Percentiles rank a stretch among this genome's conserved stretches.
Evolutionary conservation across 2,113 vertebrate genomes (phyloP).

Genomic region (Raja brachyura): DNA sequence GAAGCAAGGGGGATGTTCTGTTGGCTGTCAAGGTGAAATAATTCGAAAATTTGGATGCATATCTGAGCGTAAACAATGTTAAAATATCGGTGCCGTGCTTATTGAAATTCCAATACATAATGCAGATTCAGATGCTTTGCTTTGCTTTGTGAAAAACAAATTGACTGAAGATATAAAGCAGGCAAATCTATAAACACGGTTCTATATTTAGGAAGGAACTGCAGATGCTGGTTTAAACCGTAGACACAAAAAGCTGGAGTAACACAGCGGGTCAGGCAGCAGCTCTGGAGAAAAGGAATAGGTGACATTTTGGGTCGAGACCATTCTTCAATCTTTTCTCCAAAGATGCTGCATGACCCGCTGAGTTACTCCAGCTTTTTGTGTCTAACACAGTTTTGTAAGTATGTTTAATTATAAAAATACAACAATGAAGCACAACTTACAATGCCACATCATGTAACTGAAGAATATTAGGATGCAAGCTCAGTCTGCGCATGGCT

Average conservation of each 20-base stretch:
- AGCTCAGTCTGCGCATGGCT: constrained; percentile 58
- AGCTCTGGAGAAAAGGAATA: too few relatives aligned
- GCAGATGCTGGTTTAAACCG: too few relatives aligned
- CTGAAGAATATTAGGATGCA: constrained; percentile 59
- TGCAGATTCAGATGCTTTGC: background rate
- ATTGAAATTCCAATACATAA: background rate
- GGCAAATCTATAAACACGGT: background rate
- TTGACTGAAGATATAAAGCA: background rate
- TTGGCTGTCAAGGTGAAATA: background rate
- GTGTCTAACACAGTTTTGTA: too few relatives aligned
- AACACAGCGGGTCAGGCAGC: too few relatives aligned
- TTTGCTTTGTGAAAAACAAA: background rate
- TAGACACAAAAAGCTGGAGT: too few relatives aligned
- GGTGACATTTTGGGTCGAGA: too few relatives aligned
- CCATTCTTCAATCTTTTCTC: too few relatives aligned
- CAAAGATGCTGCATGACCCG: too few relatives aligned
- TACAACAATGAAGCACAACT: constrained; percentile 42
- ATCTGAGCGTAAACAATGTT: background rate
- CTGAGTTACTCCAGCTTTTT: too few relatives aligned
- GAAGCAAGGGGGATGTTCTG: background rate
- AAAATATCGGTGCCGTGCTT: background rate
- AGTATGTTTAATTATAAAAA: background rate
- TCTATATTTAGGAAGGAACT: too few relatives aligned
- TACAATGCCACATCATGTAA: constrained; percentile 58
- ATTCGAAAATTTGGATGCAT: background rate